Evolutionary conservation across 2,797 vertebrate genomes (phyloP).

Genomic region (Acrossocheilus fasciatus): DNA sequence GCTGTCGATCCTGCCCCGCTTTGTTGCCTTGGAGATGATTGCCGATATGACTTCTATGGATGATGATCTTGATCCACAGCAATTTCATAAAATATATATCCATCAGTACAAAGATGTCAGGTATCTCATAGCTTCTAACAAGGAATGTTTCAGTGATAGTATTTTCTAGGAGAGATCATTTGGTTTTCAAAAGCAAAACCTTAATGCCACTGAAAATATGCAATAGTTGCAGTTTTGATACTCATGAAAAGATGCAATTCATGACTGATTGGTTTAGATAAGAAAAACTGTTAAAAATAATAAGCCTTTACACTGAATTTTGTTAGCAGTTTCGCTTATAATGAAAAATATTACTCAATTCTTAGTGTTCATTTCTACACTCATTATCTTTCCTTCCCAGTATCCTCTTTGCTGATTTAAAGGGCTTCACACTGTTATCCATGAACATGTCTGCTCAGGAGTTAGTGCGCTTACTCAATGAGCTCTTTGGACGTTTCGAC

Average conservation of each 20-base stretch:
- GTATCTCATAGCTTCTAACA: constrained; percentile 60
- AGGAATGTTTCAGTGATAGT: not conserved
- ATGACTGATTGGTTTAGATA: not conserved
- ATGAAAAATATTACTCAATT: not conserved
- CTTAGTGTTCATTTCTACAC: not conserved
- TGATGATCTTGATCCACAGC: constrained; percentile 76
- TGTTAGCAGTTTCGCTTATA: not conserved
- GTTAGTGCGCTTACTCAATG: constrained; percentile 78
- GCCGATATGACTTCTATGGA: constrained; percentile 79
- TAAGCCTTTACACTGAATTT: not conserved
- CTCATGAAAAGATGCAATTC: not conserved
- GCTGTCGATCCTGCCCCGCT: constrained; percentile 80
- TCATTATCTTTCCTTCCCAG: constrained; percentile 64
- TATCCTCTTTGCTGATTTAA: constrained; percentile 84
- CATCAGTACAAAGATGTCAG: constrained; percentile 83
- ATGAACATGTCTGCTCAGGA: constrained; percentile 81
- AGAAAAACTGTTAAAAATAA: not conserved
- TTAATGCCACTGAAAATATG: not conserved
- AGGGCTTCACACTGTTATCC: constrained; percentile 81
- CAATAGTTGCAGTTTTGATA: not conserved
- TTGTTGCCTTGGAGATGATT: constrained; percentile 85
- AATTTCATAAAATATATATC: constrained; percentile 83
- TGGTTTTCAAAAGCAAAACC: not conserved
- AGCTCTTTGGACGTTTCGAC: constrained; percentile 83
- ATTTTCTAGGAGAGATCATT: not conserved